These are phyloP conservation scores for Drosophila mimica DNA, from an alignment of 2,888 invertebrate genomes.

Conservation along the genomic window DNA sequence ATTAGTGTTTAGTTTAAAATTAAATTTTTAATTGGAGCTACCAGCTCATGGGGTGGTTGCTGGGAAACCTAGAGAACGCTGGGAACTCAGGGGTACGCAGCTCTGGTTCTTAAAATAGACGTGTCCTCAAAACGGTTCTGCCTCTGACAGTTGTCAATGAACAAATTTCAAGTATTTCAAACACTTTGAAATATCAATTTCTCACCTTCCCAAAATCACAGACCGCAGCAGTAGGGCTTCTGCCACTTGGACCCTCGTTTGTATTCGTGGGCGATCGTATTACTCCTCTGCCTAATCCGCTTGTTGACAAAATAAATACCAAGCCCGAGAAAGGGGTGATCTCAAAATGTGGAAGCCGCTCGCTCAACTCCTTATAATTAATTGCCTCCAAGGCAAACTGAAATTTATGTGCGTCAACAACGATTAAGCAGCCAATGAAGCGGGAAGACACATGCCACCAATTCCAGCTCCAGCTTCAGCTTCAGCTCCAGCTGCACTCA, in stretches of 20 bases:
- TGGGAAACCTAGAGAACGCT: constrained; percentile 49
- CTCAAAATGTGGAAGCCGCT: constrained; percentile 16
- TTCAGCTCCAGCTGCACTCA: not conserved
- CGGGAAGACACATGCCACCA: constrained; percentile 63
- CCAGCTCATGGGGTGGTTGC: constrained; percentile 44
- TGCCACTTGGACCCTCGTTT: constrained; percentile 29
- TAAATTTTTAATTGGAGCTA: constrained; percentile 69
- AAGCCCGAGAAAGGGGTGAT: constrained; percentile 59
- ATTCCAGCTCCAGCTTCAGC: constrained; percentile 1
- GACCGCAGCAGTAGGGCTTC: constrained; percentile 59
- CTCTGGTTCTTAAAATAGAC: constrained; percentile 50
- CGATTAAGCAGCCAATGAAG: constrained; percentile 72
- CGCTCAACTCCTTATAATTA: constrained; percentile 52
- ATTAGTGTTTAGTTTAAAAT: constrained; percentile 74
- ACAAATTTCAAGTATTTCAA: constrained; percentile 47
- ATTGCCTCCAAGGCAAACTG: constrained; percentile 49
- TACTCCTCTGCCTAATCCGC: constrained; percentile 68
- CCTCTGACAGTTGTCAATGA: constrained; percentile 72
- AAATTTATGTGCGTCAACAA: constrained; percentile 79
- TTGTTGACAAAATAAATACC: constrained; percentile 78
- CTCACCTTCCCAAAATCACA: constrained; percentile 69
- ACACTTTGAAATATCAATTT: constrained; percentile 61
- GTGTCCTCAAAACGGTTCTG: constrained; percentile 14
- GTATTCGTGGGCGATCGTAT: constrained; percentile 57
- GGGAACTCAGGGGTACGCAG: not conserved